Conservation (phyloP, 2,888 invertebrate genomes). For the Plebejus argus region DNA sequence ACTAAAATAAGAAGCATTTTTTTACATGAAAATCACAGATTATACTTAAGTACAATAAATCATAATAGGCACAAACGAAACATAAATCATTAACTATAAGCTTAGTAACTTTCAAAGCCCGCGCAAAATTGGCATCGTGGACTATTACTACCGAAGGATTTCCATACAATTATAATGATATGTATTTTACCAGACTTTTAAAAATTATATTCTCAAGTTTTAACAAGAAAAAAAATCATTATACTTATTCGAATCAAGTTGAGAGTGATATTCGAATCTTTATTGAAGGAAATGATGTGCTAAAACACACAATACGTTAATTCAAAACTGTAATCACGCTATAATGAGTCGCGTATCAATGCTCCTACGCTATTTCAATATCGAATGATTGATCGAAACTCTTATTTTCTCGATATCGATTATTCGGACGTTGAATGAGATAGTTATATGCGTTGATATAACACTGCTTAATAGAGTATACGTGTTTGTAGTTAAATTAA, state of each 20-base stretch:
- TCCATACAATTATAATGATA: too few species aligned
- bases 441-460: slow-evolving; percentile 39
- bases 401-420: slow-evolving; percentile 69
- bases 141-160: too few species aligned
- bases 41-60: too few species aligned
- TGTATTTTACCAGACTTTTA: too few species aligned
- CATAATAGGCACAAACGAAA: too few species aligned
- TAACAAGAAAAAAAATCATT: not conserved
- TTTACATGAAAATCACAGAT: too few species aligned
- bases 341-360: slow-evolving; percentile 50
- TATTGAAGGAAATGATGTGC: not conserved
- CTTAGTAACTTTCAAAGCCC: too few species aligned
- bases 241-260: not conserved
- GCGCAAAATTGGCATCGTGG: too few species aligned
- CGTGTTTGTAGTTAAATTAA: not conserved
- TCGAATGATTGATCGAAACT: slow-evolving; percentile 75
- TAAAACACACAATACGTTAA: slow-evolving; percentile 10
- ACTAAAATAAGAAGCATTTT: not conserved
- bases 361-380: slow-evolving; percentile 66
- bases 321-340: not conserved
- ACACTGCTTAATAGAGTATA: not conserved
- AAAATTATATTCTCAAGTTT: too few species aligned
- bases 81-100: too few species aligned
- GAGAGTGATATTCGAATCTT: not conserved
- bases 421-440: slow-evolving; percentile 61